phyloP scores from a whole-genome alignment of 1,140 invertebrate species.

The Nixonia krombeini region DNA sequence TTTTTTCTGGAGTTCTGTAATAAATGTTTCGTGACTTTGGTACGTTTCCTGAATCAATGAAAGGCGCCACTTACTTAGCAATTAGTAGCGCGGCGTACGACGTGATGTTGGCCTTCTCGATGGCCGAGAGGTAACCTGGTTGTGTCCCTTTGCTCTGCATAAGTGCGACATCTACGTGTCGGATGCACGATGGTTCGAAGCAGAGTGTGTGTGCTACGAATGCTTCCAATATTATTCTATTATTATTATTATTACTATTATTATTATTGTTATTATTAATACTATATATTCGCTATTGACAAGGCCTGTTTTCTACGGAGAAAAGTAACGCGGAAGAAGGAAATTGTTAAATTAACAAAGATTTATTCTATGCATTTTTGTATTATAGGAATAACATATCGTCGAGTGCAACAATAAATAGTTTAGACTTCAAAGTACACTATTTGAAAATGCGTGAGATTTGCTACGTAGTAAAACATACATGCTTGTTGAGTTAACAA shows the following conservation, averaged over 20 bases:
- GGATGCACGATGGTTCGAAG: constrained; percentile 8
- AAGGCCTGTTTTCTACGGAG: too few relatives aligned
- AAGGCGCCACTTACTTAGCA: constrained; percentile 25
- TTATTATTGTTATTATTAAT: background rate
- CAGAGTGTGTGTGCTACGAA: background rate
- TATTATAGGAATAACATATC: too few relatives aligned
- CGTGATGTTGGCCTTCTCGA: constrained; percentile 26
- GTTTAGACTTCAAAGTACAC: too few relatives aligned
- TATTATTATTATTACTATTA: constrained; percentile 1
- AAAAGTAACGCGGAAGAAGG: too few relatives aligned
- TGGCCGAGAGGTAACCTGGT: constrained; percentile 4
- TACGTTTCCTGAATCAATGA: constrained; percentile 35
- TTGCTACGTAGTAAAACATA: too few relatives aligned
- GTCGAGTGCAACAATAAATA: too few relatives aligned
- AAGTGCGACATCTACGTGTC: constrained; percentile 12
- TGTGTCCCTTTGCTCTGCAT: constrained; percentile 8
- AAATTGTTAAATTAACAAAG: too few relatives aligned
- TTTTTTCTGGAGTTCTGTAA: too few relatives aligned
- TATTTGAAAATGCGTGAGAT: too few relatives aligned
- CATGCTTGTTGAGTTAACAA: too few relatives aligned
- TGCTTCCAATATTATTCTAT: background rate
- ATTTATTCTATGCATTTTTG: too few relatives aligned
- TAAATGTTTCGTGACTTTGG: constrained; percentile 25
- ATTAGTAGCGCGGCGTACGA: constrained; percentile 26
- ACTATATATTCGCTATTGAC: background rate